Evolutionary conservation across 2,797 vertebrate genomes (phyloP).

Genomic region (Darevskia nairensis): DNA sequence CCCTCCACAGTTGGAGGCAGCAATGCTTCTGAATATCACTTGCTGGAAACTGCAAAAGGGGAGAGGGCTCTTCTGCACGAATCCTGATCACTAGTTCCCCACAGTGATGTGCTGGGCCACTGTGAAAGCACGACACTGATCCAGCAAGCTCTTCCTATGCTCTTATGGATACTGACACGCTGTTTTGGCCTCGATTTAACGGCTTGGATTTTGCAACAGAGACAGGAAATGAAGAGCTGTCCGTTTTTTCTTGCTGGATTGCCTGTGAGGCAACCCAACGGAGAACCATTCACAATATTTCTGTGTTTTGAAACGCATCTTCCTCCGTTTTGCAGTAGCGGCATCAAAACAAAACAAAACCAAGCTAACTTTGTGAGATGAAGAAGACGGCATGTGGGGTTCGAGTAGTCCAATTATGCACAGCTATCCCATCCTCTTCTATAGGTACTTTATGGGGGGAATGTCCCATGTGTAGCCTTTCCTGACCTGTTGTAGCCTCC

Average conservation of each 20-base stretch:
- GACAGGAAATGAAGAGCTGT: slow-evolving; percentile 71
- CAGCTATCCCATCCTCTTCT: background rate
- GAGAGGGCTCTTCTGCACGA: no score
- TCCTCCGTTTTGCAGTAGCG: slow-evolving; percentile 51
- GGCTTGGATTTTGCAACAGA: slow-evolving; percentile 56
- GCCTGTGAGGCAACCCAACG: slow-evolving; percentile 67
- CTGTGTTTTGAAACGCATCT: slow-evolving; percentile 21
- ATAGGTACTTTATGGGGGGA: background rate
- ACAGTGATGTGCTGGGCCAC: no score
- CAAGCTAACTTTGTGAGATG: rapidly evolving
- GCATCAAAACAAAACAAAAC: background rate
- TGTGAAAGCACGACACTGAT: no score
- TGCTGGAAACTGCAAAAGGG: no score
- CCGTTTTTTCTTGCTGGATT: slow-evolving; percentile 64
- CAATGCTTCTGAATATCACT: no score
- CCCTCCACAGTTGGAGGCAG: no score
- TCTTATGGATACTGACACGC: slow-evolving; percentile 2
- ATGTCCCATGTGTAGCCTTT: no score
- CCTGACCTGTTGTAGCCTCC: background rate
- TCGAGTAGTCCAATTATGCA: background rate
- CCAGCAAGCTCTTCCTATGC: no score
- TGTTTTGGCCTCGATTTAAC: slow-evolving; percentile 28
- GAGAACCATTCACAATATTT: slow-evolving; percentile 46
- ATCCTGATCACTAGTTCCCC: no score
- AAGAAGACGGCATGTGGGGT: slow-evolving; percentile 16